Percentiles rank a stretch among this genome's conserved stretches.
phyloP scores from a whole-genome alignment of 2,113 vertebrate genomes.

The Phalacrocorax aristotelis region DNA sequence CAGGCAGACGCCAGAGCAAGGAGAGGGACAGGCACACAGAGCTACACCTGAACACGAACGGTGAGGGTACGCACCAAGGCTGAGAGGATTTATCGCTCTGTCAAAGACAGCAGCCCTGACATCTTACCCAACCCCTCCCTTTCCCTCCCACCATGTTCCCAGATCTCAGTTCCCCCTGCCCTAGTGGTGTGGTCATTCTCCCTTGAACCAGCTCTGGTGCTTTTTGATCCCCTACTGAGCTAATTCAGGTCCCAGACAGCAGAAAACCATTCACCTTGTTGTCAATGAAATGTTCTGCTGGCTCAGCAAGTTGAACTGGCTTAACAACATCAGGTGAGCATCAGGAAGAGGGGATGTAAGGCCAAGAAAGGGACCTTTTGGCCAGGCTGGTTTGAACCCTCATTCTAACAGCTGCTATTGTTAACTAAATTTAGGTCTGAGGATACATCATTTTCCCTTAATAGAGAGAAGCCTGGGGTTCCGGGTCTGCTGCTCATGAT shows the following conservation, averaged over 20 bases:
- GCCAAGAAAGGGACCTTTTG: background rate
- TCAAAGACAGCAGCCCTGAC: background rate
- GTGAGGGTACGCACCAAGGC: accelerated
- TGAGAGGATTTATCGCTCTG: background rate
- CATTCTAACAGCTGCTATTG: constrained; percentile 14
- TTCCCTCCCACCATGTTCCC: background rate
- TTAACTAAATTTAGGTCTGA: constrained; percentile 50
- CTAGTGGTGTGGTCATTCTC: accelerated
- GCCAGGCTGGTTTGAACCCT: background rate
- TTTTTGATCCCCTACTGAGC: background rate
- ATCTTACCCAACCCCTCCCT: background rate
- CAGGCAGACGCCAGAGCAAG: background rate
- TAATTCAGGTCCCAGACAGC: background rate
- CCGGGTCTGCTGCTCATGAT: accelerated
- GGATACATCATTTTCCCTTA: background rate
- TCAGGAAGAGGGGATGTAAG: background rate
- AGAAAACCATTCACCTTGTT: background rate
- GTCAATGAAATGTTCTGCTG: background rate
- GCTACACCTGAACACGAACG: accelerated
- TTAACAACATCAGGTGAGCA: constrained; percentile 9
- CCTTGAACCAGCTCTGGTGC: background rate
- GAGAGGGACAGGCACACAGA: background rate
- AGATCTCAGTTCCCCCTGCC: background rate
- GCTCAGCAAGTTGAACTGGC: background rate
- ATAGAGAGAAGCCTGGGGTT: background rate